A percentile compares a stretch with the other conserved stretches of the same genome.
These are phyloP conservation scores for Brotula barbata DNA, from an alignment of 2,797 vertebrate genomes.

Conservation along the genomic window DNA sequence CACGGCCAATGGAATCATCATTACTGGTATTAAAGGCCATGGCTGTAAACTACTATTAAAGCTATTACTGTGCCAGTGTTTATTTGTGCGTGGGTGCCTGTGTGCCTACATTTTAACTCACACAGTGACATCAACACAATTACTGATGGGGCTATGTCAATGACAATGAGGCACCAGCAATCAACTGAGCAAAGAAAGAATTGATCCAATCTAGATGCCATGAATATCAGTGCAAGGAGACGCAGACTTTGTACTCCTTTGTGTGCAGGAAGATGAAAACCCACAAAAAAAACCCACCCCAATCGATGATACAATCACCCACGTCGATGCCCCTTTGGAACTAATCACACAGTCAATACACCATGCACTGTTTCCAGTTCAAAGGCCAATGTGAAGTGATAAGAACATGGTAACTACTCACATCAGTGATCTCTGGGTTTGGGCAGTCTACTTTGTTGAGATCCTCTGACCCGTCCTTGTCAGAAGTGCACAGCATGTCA, in stretches of 20 bases:
- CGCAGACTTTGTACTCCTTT: conserved; percentile 37
- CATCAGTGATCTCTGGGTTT: conserved; percentile 81
- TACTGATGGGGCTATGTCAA: conserved; percentile 54
- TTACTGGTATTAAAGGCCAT: conserved; percentile 25
- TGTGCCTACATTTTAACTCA: conserved; percentile 30
- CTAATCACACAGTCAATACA: conserved; percentile 33
- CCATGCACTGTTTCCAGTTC: conserved; percentile 11
- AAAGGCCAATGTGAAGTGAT: conserved; percentile 21
- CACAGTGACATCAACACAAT: conserved; percentile 32
- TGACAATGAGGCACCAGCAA: conserved; percentile 56
- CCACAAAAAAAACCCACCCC: conserved; percentile 3
- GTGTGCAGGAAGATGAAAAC: conserved; percentile 18
- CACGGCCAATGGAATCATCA: conserved; percentile 25
- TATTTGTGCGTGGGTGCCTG: conserved; percentile 3
- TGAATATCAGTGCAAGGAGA: conserved; percentile 50
- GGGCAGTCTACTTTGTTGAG: conserved; percentile 79
- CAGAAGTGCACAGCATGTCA: conserved; percentile 76
- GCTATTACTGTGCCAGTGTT: conserved; percentile 12
- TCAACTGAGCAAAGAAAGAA: conserved; percentile 49
- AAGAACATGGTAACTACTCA: conserved; percentile 68
- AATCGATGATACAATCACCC: conserved; percentile 51
- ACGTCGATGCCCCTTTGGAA: conserved; percentile 11
- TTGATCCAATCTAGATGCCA: conserved; percentile 53
- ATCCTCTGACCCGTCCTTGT: conserved; percentile 36
- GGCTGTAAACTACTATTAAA: conserved; percentile 19